Evolutionary conservation across 1,140 invertebrate genomes (phyloP), one percentile per base, ranked within the genome.

Genomic region (Cherax quadricarinatus): DNA sequence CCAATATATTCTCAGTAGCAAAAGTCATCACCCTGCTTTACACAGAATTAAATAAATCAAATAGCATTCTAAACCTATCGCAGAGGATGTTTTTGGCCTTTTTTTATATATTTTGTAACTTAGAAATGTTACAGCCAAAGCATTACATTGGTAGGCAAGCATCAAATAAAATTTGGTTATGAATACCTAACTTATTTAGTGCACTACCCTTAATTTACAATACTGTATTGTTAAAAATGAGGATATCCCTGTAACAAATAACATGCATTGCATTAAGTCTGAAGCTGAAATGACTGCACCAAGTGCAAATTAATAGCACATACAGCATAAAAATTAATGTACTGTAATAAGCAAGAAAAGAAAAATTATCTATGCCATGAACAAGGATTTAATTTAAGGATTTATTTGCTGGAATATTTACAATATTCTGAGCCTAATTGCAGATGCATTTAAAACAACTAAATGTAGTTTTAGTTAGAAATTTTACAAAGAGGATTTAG

Each of bases 1-100:
- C n/a, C 70, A 75, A 10, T 10, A 75, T 70, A 75, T 5, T 75
- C 30, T 75, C 70, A 75, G 3, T 30, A 75, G 70, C n/a, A 75
- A 30, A 75, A 81, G 48, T 51, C 5, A 3, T 21, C 41, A 57
- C 79, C 48, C 79, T 4, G 48, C 48, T 57, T 18, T 51, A 81
- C n/a, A 12, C 30, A 84, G 4, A 88, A 30, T 78, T 48, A 51
- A 88, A 49, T 80, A 24, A 62, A 66, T 18, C 18, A 9, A 62
- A 10, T n/a, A 48, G 18, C 49, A 18, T 48, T 51, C 53, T 81
- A 88, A 79, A 88, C 86, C 86, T 88, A 78, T 88, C 78, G 49
- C 73, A 79, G 86, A 80, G 62, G 57, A 70, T 81, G 81, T 88
- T 80, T 66, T 66, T 66, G 18, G 78, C 30, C 7, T 75, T 30